Evolutionary conservation across 2,888 invertebrate species (phyloP).

Genomic region (Drosophila barbarae): DNA sequence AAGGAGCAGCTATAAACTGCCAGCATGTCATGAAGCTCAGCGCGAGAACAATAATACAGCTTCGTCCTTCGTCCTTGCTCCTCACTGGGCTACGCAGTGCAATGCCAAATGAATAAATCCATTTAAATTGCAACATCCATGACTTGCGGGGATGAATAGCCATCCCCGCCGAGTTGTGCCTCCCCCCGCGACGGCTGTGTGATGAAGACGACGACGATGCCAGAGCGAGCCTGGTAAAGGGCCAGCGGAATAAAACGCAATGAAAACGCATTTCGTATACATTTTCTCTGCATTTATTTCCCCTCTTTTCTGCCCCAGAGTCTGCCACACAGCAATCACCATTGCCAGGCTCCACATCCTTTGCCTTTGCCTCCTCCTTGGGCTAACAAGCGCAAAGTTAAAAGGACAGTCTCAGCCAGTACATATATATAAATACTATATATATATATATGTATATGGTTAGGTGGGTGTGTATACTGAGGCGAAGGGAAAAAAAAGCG

Average conservation of each 20-base stretch:
- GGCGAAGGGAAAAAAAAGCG: constrained; percentile 24
- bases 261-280: constrained; percentile 54
- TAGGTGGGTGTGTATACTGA: constrained; percentile 17
- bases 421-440: constrained; percentile 25
- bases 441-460: constrained; percentile 9
- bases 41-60: constrained; percentile 10
- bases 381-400: constrained; percentile 61
- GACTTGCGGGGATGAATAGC: constrained; percentile 58
- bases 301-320: background rate
- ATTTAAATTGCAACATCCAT: constrained; percentile 77
- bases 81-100: constrained; percentile 5
- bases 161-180: no score
- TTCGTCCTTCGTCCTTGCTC: background rate
- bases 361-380: background rate
- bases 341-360: constrained; percentile 3
- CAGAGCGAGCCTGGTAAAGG: constrained; percentile 13
- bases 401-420: constrained; percentile 67
- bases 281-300: constrained; percentile 41
- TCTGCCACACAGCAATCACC: constrained; percentile 21
- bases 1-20: constrained; percentile 1
- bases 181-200: constrained; percentile 7
- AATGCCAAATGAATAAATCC: constrained; percentile 74
- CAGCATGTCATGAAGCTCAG: constrained; percentile 11
- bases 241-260: constrained; percentile 45
- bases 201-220: constrained; percentile 13